These are phyloP conservation scores for Sminthurides bifidus DNA, from an alignment of 1,140 invertebrate species.

Conservation along the genomic window DNA sequence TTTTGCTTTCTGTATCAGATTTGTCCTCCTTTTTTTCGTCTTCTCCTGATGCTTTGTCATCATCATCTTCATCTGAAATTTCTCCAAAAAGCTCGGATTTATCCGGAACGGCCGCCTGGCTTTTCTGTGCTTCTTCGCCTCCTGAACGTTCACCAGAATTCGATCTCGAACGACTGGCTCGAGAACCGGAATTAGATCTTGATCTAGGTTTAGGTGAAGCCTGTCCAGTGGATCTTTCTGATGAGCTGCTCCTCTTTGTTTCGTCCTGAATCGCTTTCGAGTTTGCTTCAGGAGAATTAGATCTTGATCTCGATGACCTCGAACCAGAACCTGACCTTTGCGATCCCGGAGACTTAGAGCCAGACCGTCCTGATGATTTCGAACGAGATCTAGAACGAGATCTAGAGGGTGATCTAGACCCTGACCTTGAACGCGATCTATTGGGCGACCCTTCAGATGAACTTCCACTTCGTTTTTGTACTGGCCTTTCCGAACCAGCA, in stretches of 20 bases:
- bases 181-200: slow-evolving; percentile 3
- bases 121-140: background rate
- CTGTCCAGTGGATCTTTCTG: background rate
- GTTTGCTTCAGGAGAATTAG: slow-evolving; percentile 5
- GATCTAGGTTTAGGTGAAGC: background rate
- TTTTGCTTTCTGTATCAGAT: slow-evolving; percentile 23
- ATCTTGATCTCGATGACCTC: slow-evolving; percentile 9
- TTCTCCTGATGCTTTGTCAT: slow-evolving; percentile 47
- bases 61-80: slow-evolving; percentile 71
- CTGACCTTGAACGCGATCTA: slow-evolving; percentile 10
- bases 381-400: slow-evolving; percentile 10
- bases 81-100: slow-evolving; percentile 83
- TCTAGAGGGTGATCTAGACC: slow-evolving; percentile 2
- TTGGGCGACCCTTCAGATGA: no score
- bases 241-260: background rate
- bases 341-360: background rate
- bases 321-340: slow-evolving; percentile 1
- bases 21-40: slow-evolving; percentile 35
- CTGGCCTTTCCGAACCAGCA: slow-evolving; percentile 7
- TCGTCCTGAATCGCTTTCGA: background rate
- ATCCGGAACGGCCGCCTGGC: slow-evolving; percentile 39
- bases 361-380: background rate
- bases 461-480: background rate
- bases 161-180: background rate
- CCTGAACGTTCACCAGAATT: background rate